A percentile compares a stretch with the other conserved stretches of the same genome.
Conservation (phyloP, 2,888 invertebrate genomes). For the Seira ritae region DNA sequence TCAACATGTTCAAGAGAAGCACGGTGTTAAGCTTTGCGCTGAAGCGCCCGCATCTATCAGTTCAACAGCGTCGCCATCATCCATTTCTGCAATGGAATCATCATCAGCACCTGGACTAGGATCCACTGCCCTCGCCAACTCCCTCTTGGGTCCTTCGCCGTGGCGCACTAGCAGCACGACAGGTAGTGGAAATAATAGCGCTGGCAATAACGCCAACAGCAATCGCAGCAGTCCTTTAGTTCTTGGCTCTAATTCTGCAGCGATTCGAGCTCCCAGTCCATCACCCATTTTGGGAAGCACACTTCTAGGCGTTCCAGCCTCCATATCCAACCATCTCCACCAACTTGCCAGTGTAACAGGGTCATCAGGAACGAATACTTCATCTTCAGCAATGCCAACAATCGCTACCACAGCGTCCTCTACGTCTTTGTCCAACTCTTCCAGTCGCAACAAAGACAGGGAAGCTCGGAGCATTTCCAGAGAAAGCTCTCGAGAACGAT, state of each 20-base stretch:
- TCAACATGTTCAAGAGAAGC: slow-evolving; percentile 95
- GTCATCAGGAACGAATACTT: neutral
- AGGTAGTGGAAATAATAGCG: slow-evolving; percentile 8
- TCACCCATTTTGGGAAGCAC: slow-evolving; percentile 54
- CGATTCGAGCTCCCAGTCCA: slow-evolving; percentile 39
- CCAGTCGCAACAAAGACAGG: slow-evolving; percentile 22
- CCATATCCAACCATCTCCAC: slow-evolving; percentile 51
- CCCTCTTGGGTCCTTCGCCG: slow-evolving; percentile 9
- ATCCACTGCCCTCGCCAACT: neutral
- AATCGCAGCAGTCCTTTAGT: slow-evolving; percentile 5
- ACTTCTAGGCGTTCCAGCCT: slow-evolving; percentile 36
- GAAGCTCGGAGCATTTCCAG: slow-evolving; percentile 35
- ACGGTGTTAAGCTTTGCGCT: slow-evolving; percentile 94
- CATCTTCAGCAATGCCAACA: slow-evolving; percentile 22
- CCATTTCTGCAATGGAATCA: neutral
- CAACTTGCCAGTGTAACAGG: slow-evolving; percentile 35
- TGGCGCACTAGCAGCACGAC: slow-evolving; percentile 30
- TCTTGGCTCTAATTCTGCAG: slow-evolving; percentile 24
- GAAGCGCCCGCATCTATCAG: slow-evolving; percentile 4
- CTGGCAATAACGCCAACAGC: neutral
- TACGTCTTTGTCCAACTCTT: neutral
- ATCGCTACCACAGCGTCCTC: slow-evolving; percentile 5
- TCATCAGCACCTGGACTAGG: neutral
- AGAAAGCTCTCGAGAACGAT: slow-evolving; percentile 54
- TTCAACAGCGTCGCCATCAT: neutral